Base-by-base conservation (phyloP, 1,140 invertebrate genomes). In the Batillaria attramentaria region DNA sequence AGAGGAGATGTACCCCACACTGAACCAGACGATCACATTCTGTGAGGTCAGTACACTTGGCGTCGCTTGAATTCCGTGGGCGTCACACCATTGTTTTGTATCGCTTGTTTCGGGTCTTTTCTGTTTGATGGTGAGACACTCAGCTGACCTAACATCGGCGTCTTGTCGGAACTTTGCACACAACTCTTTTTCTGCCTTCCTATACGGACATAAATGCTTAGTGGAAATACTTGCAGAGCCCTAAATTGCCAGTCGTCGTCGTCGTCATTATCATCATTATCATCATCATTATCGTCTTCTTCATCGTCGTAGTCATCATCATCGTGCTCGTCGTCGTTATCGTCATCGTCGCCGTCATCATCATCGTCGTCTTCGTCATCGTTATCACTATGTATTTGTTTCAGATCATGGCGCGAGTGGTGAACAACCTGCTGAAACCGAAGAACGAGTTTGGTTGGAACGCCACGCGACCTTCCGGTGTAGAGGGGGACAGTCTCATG, bases 401-500 rank as follows among this genome's bases (percentile, higher is more conserved):
- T 8, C 65, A 88, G 87, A 81, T 87, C 6, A 28, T 86, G 28
- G 77, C 81, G 24, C 72, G 81, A 31, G 85, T 85, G 6, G 86
- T 88, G 0, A 84, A 89, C 81, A 86, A 86, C 54, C 46, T 90
- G 3, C 76, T 89, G 42, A 70, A 81, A 24, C 79, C 81, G 13
- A 84, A 83, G 54, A 85, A 90, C 69, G 86, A 87, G 13, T 79
- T 70, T 1, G 89, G 84, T 5, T 90, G 89, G 89, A 88, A 86
- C 54, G 83, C 81, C 18, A 90, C 86, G 3, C 79, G 81, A 37
- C 89, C 88, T 2, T 82, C 81, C 3, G 89, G 89, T 5, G 83
- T 83, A n/a, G 88, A 89, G 62, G 88, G 85, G 0, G 88, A 89
- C 76, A 86, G 84, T 39, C 81, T 90, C 6, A 79, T 90, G 70